Conservation (phyloP, 2,888 invertebrate species). For the Tenthredo livida region DNA sequence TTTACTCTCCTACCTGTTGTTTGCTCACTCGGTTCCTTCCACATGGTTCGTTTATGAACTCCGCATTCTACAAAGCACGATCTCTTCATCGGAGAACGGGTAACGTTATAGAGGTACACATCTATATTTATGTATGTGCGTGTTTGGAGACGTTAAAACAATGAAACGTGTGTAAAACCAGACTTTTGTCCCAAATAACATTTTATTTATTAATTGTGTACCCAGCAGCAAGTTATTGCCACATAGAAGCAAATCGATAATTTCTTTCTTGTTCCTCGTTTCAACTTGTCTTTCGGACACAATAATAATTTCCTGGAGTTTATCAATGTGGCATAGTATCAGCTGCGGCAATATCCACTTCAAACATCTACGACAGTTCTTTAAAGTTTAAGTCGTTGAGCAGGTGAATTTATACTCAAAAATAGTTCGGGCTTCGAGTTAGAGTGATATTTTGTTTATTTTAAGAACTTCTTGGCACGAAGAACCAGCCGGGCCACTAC, state of each 20-base stretch:
- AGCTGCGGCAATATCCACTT: neutral
- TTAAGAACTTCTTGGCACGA: conserved; percentile 43
- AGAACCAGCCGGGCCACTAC: neutral
- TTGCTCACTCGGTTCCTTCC: neutral
- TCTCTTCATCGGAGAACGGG: neutral
- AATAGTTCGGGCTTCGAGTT: neutral
- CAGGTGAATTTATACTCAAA: neutral
- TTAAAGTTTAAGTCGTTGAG: neutral
- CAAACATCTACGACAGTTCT: neutral
- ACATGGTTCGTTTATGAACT: neutral
- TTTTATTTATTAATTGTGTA: neutral
- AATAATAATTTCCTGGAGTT: neutral
- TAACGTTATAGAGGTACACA: neutral
- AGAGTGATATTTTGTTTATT: conserved; percentile 32
- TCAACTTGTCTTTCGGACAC: neutral
- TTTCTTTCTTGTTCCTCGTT: neutral
- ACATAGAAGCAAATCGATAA: neutral
- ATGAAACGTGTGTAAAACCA: neutral
- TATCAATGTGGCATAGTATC: neutral
- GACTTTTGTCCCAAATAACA: neutral
- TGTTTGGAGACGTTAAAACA: neutral
- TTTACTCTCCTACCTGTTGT: neutral
- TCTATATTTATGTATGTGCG: neutral
- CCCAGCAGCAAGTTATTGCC: neutral
- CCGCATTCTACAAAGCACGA: neutral